These are phyloP conservation scores for Euclidia mi DNA, from an alignment of 2,888 invertebrate species.

Conservation along the genomic window DNA sequence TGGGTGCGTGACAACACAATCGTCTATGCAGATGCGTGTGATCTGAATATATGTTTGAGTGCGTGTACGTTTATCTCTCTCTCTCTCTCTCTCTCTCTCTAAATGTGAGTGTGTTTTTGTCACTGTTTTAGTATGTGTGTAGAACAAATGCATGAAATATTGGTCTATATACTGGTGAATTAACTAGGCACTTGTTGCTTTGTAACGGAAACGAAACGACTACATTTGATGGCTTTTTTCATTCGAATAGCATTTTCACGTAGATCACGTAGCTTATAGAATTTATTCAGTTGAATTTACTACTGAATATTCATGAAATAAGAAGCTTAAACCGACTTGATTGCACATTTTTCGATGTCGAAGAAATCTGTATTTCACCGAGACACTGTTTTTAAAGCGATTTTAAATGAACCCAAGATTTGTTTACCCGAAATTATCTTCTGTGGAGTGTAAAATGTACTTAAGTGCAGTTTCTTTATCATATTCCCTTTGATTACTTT, in stretches of 20 bases:
- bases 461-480: not conserved
- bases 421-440: not conserved
- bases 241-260: constrained; percentile 11
- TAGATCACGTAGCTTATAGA: constrained; percentile 17
- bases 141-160: not conserved
- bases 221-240: constrained; percentile 3
- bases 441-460: not conserved
- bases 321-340: constrained; percentile 8
- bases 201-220: constrained; percentile 2
- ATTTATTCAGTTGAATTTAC: constrained; percentile 18
- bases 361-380: constrained; percentile 12
- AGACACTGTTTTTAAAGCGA: constrained; percentile 7
- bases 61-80: too few species aligned
- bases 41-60: not conserved
- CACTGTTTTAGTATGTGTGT: too few species aligned
- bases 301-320: constrained; percentile 19
- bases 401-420: constrained; percentile 15
- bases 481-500: constrained; percentile 1
- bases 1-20: not conserved
- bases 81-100: too few species aligned
- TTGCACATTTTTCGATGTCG: constrained; percentile 17
- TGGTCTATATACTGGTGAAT: not conserved
- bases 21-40: not conserved
- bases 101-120: not conserved
- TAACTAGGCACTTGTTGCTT: constrained; percentile 9